These are phyloP conservation scores for Aleiodes leptofemur DNA, from an alignment of 2,888 invertebrate species.

Conservation along the genomic window DNA sequence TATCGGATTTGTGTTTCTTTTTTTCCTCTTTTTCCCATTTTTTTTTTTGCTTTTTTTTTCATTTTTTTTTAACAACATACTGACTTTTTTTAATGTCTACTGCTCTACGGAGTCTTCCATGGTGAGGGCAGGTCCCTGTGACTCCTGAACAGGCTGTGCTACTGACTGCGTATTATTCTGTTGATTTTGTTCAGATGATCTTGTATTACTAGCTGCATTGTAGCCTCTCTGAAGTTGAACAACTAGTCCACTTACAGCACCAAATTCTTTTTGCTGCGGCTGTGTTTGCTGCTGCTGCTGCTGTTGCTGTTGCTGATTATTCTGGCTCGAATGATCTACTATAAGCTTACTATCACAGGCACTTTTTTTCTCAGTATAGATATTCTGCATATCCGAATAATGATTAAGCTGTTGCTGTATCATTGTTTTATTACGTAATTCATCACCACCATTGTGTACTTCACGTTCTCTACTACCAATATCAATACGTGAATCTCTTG, in stretches of 20 bases:
- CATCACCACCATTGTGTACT: constrained; percentile 68
- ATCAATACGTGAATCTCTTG: constrained; percentile 67
- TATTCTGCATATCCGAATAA: constrained; percentile 73
- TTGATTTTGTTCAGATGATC: constrained; percentile 49
- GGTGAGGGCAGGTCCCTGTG: constrained; percentile 64
- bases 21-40: background rate
- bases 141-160: constrained; percentile 51
- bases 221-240: constrained; percentile 72
- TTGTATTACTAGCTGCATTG: constrained; percentile 57
- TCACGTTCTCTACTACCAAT: constrained; percentile 70
- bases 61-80: constrained; percentile 43
- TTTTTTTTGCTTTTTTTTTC: constrained; percentile 26
- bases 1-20: constrained; percentile 33
- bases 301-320: constrained; percentile 69
- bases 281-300: constrained; percentile 52
- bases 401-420: constrained; percentile 65
- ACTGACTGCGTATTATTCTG: constrained; percentile 54
- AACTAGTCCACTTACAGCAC: constrained; percentile 69
- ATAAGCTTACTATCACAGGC: constrained; percentile 77
- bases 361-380: constrained; percentile 76
- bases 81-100: constrained; percentile 59
- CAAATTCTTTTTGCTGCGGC: constrained; percentile 60
- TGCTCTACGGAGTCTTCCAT: constrained; percentile 74
- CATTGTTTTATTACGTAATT: constrained; percentile 57
- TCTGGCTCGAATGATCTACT: constrained; percentile 75